These are phyloP conservation scores for Stegodyphus mimosarum DNA, from an alignment of 1,140 invertebrate species.

Conservation along the genomic window DNA sequence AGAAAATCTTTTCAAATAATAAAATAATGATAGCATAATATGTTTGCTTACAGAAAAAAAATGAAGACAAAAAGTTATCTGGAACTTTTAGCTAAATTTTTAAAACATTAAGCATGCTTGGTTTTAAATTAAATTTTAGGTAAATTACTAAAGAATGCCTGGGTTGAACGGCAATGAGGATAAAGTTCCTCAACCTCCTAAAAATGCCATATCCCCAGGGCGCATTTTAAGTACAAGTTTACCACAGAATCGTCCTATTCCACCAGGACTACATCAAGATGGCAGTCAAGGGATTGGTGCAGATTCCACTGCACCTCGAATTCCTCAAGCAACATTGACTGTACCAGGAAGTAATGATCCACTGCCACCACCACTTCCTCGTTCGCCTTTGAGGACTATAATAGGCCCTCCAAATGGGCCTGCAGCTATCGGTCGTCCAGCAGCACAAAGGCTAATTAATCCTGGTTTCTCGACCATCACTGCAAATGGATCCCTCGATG, in stretches of 20 bases:
- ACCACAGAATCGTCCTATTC: slow-evolving; percentile 27
- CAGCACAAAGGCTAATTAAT: slow-evolving; percentile 34
- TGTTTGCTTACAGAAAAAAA: not conserved
- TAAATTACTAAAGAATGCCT: slow-evolving; percentile 14
- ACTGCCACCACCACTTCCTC: not conserved
- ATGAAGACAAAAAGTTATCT: not conserved
- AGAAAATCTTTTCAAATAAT: slow-evolving; percentile 48
- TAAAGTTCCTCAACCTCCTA: slow-evolving; percentile 19
- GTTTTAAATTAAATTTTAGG: not conserved
- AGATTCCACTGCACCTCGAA: not conserved
- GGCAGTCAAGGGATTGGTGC: not conserved
- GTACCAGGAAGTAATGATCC: slow-evolving; percentile 21
- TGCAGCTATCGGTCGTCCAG: slow-evolving; percentile 22
- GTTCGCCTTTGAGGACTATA: slow-evolving; percentile 48
- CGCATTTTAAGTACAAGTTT: slow-evolving; percentile 11
- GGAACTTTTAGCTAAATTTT: not conserved
- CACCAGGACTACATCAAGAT: slow-evolving; percentile 24
- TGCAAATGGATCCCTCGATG: slow-evolving; percentile 23
- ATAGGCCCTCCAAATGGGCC: slow-evolving; percentile 36
- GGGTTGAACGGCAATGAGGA: slow-evolving; percentile 30
- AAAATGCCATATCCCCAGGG: not conserved
- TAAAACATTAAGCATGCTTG: not conserved
- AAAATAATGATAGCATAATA: slow-evolving; percentile 20
- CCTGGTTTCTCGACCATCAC: slow-evolving; percentile 6
- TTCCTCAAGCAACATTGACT: slow-evolving; percentile 10